Base-by-base conservation (phyloP, 2,797 vertebrate genomes). In the Psittacula derbiana region DNA sequence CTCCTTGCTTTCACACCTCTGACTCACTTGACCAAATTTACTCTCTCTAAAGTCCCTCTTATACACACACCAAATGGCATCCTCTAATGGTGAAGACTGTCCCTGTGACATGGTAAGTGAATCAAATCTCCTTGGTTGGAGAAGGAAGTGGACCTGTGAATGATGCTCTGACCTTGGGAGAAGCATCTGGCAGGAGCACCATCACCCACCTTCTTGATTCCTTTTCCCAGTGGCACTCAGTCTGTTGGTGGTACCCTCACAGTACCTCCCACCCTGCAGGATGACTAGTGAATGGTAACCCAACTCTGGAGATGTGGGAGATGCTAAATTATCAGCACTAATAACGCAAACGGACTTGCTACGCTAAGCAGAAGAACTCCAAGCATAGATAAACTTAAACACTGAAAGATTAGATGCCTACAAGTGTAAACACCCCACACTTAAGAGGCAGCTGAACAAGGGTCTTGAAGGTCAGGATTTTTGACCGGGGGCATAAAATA, bases 401-500 rank as follows among this genome's bases (percentile, higher is more conserved):
- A 15, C 0, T 33, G 53, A 75, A 88, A 83, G 4, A 21, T 72
- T 25, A 24, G 24, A 3, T 78, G 30, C 38, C 41, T 79, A 44
- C 5, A 47, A 62, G n/a, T 30, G 20, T 30, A 47, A 90, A 72
- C 1, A 1, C 16, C 41, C 10, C 53, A 75, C 9, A 21, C 16
- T 72, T 52, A 11, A 10, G 43, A 66, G 20, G 66, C 46, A 92
- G 57, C 23, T 64, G 71, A 94, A 80, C 30, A 64, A 67, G 33
- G 43, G 28, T 55, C 55, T 20, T 58, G 43, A 73, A 60, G 58
- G 18, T 64, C 64, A 52, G 52, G 81, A 70, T 64, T 86, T 92
- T 95, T 94, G 71, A 66, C 62, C 78, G 36, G n/a, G 10, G 27
- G 7, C 70, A 80, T 86, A 52, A 95, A 92, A 67, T 44, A 94